Evolutionary conservation across 2,113 vertebrate species (phyloP), one percentile per base, ranked within the genome.

Genomic region (Lamprologus sp.): DNA sequence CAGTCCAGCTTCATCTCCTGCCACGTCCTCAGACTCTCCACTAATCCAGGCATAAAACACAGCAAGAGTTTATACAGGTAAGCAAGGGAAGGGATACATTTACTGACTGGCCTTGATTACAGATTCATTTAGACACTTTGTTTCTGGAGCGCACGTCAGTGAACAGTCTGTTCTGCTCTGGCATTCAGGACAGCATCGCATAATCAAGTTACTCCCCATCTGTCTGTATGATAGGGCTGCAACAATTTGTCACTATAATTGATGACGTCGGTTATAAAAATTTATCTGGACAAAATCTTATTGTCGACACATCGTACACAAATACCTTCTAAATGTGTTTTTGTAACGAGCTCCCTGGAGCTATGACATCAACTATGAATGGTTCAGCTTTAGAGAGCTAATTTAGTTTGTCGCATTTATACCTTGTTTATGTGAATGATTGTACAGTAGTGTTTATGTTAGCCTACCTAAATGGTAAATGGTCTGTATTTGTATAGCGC

Each of bases 1-100:
- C 81, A 6, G 31, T 28, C 63, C 77, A 87, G 53, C 56, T 92
- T 89, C 70, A 89, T 85, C 11, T 86, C 93, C 40, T 26, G 10
- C 21, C 7, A 93, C 33, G 19, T 77, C 23, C 14, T 93, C 4
- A 89, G 26, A 53, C 19, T 92, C 35, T 56, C 73, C 80, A 82
- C 28, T 10, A 83, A 33, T 13, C 37, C 7, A 49, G 54, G 7
- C 77, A 1, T 13, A n/a, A 49, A 60, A 14, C 79, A 68, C 6
- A 56, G 79, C 73, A 82, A 47, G 9, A 82, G 33, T 55, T 56
- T 26, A 31, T 10, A 56, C 26, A 77, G 73, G 73, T 77, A 33
- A 51, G 45, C 73, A 31, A 77, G 45, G 4, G 28, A 13, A 33
- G 10, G 11, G 26, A 31, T n/a, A 31, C 70, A 49, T 49, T 49